Base-by-base conservation (phyloP, 1,140 invertebrate genomes). In the Drosophila nigromelanica region DNA sequence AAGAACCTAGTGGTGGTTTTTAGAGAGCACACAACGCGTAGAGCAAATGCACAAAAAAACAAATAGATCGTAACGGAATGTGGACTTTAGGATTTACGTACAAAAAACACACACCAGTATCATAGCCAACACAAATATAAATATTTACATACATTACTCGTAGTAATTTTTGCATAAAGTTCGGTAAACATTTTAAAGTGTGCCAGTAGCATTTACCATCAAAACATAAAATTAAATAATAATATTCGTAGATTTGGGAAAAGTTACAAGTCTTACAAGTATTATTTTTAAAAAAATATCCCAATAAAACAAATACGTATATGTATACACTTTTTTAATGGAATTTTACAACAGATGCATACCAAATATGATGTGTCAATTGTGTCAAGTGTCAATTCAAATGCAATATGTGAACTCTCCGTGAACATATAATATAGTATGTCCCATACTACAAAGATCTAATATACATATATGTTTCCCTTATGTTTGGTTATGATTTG, bases 231-330 rank as follows among this genome's bases (percentile, higher is more conserved):
- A 55, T 52, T 39, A 42, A 21, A 15, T 56, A 62, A 27, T 37
- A 40, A 55, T 18, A 40, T 54, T 58, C 39, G 40, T 69, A 61
- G 51, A 55, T 47, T 75, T 72, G 66, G 74, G 78, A 73, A 86
- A 73, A 85, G 81, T 73, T 80, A 66, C 45, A 43, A 76, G 50
- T 58, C 80, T 71, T 68, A 86, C 58, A 87, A 85, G 74, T 85
- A 85, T 85, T 81, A 85, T 60, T 62, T 62, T 55, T 52, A n/a
- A 62, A 39, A 40, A 43, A 63, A 18, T n/a, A 54, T 30, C 48
- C 62, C 42, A 48, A 66, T 33, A 7, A 10, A 12, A 48, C 33
- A 39, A 40, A 56, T 62, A 60, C 40, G 47, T 55, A 69, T 47
- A 60, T 68, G 52, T 75, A 78, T 78, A 82, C 75, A 81, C 55